phyloP scores from a whole-genome alignment of 2,888 invertebrate genomes.

The Dicycla oo region DNA sequence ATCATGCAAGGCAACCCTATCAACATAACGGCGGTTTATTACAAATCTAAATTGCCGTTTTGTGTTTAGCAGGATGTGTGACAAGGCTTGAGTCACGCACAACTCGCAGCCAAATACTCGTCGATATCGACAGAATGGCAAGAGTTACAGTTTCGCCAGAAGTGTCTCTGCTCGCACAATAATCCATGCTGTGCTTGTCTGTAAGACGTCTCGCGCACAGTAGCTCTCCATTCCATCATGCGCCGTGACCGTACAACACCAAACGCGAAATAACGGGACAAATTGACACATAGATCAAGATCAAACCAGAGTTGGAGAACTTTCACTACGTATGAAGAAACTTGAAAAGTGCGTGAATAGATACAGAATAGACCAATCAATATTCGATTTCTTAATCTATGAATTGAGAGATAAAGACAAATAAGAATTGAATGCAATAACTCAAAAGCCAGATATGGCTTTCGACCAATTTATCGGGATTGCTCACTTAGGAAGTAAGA shows the following conservation, averaged over 20 bases:
- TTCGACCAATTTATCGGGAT: neutral
- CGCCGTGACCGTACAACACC: constrained; percentile 6
- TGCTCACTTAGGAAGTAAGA: neutral
- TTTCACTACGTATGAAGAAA: constrained; percentile 29
- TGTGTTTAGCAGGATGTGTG: neutral
- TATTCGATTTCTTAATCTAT: neutral
- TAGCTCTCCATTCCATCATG: constrained; percentile 6
- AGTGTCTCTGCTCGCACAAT: neutral
- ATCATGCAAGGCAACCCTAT: neutral
- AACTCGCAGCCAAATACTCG: neutral
- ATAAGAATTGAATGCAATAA: neutral
- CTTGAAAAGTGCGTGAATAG: neutral
- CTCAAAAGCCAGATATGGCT: too few relatives aligned
- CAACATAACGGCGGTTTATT: neutral
- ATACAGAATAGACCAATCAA: neutral
- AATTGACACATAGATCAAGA: constrained; percentile 23
- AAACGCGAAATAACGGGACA: constrained; percentile 40
- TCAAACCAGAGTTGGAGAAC: constrained; percentile 24
- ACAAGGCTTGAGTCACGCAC: neutral
- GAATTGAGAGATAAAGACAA: constrained; percentile 1
- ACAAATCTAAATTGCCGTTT: neutral
- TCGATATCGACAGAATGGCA: neutral
- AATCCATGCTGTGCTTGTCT: neutral
- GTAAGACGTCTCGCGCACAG: neutral
- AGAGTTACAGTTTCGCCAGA: neutral